Percentiles rank a stretch among this genome's conserved stretches.
Conservation (phyloP, 2,797 vertebrate species). For the Aeoliscus strigatus region DNA sequence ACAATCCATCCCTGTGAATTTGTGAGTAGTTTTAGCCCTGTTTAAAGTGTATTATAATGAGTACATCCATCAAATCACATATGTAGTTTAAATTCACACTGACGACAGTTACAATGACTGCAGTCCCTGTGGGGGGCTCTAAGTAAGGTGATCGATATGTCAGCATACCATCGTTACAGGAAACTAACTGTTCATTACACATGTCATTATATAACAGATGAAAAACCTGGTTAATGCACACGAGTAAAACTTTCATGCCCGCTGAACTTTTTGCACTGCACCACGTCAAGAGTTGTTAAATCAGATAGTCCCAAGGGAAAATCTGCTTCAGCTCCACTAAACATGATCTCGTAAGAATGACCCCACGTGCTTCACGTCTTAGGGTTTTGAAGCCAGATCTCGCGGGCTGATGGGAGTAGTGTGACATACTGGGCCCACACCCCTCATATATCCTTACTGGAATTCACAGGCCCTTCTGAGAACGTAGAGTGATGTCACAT, state of each 20-base stretch:
- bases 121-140: no score
- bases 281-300: constrained; percentile 47
- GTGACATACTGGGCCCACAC: constrained; percentile 62
- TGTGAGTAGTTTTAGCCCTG: background rate
- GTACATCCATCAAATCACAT: background rate
- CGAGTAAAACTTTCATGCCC: constrained; percentile 33
- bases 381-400: constrained; percentile 51
- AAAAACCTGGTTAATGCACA: constrained; percentile 6
- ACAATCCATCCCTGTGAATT: background rate
- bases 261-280: constrained; percentile 46
- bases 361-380: constrained; percentile 54
- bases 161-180: background rate
- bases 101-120: no score
- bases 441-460: constrained; percentile 62
- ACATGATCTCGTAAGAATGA: constrained; percentile 49
- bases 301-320: constrained; percentile 55
- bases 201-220: no score
- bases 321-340: constrained; percentile 48
- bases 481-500: constrained; percentile 68
- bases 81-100: no score
- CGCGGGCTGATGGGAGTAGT: constrained; percentile 56
- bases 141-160: background rate
- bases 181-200: no score
- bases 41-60: background rate
- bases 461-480: constrained; percentile 70